A percentile compares a stretch with the other conserved stretches of the same genome.
Evolutionary conservation across 2,113 vertebrate species (phyloP).

Genomic region (Chitala chitala): DNA sequence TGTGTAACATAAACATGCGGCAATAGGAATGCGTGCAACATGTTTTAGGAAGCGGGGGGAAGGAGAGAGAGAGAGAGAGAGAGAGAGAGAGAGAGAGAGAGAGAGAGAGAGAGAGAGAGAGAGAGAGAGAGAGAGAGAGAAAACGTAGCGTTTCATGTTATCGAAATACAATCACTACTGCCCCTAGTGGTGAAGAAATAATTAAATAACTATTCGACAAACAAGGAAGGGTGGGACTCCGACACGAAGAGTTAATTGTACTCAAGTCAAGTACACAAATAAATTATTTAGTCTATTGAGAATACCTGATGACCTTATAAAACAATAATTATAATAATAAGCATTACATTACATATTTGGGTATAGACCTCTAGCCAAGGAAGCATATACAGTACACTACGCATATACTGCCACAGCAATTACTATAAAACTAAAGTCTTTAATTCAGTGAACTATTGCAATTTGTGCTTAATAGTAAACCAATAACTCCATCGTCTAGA

Average conservation of each 20-base stretch:
- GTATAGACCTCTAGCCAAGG: too few relatives aligned
- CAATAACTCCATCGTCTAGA: too few relatives aligned
- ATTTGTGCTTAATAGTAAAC: too few relatives aligned
- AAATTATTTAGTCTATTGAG: too few relatives aligned
- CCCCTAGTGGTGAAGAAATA: conserved; percentile 51
- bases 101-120: neutral
- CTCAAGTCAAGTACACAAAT: neutral
- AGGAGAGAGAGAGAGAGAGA: neutral
- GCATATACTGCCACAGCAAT: too few relatives aligned
- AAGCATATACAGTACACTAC: too few relatives aligned
- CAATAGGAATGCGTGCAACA: conserved; percentile 17
- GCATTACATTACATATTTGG: too few relatives aligned
- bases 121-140: neutral
- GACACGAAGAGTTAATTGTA: neutral
- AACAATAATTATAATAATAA: too few relatives aligned
- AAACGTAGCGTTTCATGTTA: neutral
- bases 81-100: neutral
- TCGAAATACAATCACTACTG: conserved; percentile 37
- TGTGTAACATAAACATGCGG: conserved; percentile 4
- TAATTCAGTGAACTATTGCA: too few relatives aligned
- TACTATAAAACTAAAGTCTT: too few relatives aligned
- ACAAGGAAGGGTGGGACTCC: neutral
- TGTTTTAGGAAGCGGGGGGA: neutral
- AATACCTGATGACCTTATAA: too few relatives aligned
- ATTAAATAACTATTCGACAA: conserved; percentile 25